A percentile compares a stretch with the other conserved stretches of the same genome.
These are phyloP conservation scores for Drosophila equinoxialis DNA, from an alignment of 1,140 invertebrate genomes.

Conservation along the genomic window DNA sequence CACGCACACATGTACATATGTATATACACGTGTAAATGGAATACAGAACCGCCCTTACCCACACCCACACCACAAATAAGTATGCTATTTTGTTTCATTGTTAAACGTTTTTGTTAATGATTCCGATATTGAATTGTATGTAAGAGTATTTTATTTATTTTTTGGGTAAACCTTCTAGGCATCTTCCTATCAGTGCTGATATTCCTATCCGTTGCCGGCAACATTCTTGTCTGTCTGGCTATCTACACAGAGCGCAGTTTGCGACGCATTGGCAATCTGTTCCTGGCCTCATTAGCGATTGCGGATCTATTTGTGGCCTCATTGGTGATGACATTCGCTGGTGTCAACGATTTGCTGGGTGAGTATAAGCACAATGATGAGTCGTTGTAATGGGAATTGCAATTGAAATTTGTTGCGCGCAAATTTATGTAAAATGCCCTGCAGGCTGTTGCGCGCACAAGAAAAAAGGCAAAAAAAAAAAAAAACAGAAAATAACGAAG, in stretches of 20 bases:
- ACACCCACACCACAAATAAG: conserved; percentile 42
- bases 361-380: conserved; percentile 46
- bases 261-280: conserved; percentile 96
- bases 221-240: conserved; percentile 96
- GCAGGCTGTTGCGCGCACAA: conserved; percentile 47
- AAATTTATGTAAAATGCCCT: conserved; percentile 76
- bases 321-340: conserved; percentile 96
- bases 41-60: not conserved
- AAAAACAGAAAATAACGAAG: not conserved
- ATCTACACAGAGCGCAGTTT: conserved; percentile 97
- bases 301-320: conserved; percentile 97
- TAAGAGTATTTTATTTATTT: conserved; percentile 44
- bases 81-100: conserved; percentile 66
- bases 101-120: conserved; percentile 25
- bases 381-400: conserved; percentile 56
- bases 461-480: conserved; percentile 24
- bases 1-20: not conserved
- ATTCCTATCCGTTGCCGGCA: conserved; percentile 96
- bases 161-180: conserved; percentile 84
- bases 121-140: conserved; percentile 35
- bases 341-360: conserved; percentile 92
- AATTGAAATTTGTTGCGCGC: conserved; percentile 68
- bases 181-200: conserved; percentile 94
- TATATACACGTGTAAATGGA: conserved; percentile 11
- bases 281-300: conserved; percentile 96